Evolutionary conservation across 2,113 vertebrate genomes (phyloP), one percentile per base, ranked within the genome.

Genomic region (Elgaria multicarinata): DNA sequence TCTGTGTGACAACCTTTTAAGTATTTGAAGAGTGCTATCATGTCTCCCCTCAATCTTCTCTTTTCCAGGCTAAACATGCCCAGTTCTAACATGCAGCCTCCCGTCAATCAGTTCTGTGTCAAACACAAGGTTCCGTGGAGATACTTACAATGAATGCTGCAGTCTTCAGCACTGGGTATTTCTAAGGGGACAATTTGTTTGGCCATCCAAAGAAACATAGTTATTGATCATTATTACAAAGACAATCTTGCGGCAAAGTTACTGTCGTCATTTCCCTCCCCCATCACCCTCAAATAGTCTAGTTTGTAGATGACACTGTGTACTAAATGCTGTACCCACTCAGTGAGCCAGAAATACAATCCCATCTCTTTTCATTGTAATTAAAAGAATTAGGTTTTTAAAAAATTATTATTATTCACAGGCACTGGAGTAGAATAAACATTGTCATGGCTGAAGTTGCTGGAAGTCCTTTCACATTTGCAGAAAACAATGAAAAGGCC

Each of bases 221-320:
- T 0, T 46, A n/a, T 78, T 75, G 2, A 4, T 77, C 81, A 83
- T 42, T 90, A 66, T 75, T 89, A 8, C 5, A 9, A 44, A 50
- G 36, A 6, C 0, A 0, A 24, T 39, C 84, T 83, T 0, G 0
- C 0, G 6, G 1, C 58, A 83, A 91, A 89, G 64, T 31, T 33
- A 44, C 82, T 80, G 66, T 71, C 39, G 80, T 44, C 26, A 69
- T 6, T 3, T 8, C 46, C 46, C 3, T 50, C 46, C 50, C 50
- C 50, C 50, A 6, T 10, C 50, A 10, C 9, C 50, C 50, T 10
- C n/a, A 89, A 81, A 82, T 82, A 18, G 36, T 83, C 85, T 82
- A 9, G 91, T 95, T 93, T 96, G 92, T 95, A 94, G 93, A 36
- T 93, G 93, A 95, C 92, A 87, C 88, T 94, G 39, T 93, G 50